These are phyloP conservation scores for Decapterus maruadsi DNA, from an alignment of 2,797 vertebrate genomes.

Conservation along the genomic window DNA sequence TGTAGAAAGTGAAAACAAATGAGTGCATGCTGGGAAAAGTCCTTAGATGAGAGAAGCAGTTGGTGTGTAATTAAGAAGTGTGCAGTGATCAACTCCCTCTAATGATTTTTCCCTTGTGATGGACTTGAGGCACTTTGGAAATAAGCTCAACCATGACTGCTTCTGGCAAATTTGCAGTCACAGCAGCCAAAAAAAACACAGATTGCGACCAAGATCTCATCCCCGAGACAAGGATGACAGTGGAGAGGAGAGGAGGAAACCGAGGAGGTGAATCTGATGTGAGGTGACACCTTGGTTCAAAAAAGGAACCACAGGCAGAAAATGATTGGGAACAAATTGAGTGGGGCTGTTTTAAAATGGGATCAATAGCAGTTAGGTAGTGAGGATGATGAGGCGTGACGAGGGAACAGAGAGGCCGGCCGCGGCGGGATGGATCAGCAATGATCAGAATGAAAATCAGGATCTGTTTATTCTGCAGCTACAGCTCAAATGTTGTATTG, in stretches of 20 bases:
- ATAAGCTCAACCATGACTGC: slow-evolving; percentile 14
- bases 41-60: not conserved
- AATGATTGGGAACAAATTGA: slow-evolving; percentile 47
- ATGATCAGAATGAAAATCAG: not conserved
- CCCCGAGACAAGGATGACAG: not conserved
- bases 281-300: slow-evolving; percentile 5
- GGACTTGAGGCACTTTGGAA: slow-evolving; percentile 3
- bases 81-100: slow-evolving; percentile 5
- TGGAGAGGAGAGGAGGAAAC: not conserved
- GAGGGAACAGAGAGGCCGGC: slow-evolving; percentile 5
- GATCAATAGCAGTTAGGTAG: slow-evolving; percentile 41
- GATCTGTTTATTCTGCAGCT: slow-evolving; percentile 8
- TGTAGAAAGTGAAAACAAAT: not conserved
- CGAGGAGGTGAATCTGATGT: not conserved
- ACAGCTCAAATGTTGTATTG: not conserved
- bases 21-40: not conserved
- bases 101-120: slow-evolving; percentile 13
- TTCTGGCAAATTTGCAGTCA: not conserved
- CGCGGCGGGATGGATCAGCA: not conserved
- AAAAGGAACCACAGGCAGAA: not conserved
- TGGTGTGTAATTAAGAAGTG: not conserved
- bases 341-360: slow-evolving; percentile 20
- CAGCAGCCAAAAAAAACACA: slow-evolving; percentile 7
- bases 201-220: not conserved
- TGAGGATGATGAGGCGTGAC: slow-evolving; percentile 43